These are phyloP conservation scores for Pipa parva DNA, from an alignment of 2,113 vertebrate species.

Conservation along the genomic window DNA sequence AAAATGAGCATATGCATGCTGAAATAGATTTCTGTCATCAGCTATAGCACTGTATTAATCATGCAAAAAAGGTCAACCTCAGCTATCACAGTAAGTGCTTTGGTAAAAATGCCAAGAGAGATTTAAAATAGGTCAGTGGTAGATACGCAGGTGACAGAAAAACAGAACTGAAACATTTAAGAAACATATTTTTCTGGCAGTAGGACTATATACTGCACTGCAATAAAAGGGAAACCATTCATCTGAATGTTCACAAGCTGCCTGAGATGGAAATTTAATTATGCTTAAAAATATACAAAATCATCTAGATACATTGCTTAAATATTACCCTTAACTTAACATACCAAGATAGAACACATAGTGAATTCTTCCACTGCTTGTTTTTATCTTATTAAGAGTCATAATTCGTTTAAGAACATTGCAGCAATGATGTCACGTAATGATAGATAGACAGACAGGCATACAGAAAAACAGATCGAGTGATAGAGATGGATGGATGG, in stretches of 20 bases:
- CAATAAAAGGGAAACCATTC: slow-evolving; percentile 25
- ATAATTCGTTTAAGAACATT: too few species aligned
- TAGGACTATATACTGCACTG: slow-evolving; percentile 8
- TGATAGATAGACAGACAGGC: too few species aligned
- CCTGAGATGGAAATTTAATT: slow-evolving; percentile 14
- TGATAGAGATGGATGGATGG: too few species aligned
- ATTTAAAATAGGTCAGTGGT: slow-evolving; percentile 29
- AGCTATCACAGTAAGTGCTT: slow-evolving; percentile 36
- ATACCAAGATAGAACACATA: too few species aligned
- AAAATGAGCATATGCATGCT: slow-evolving; percentile 5
- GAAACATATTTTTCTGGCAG: slow-evolving; percentile 26
- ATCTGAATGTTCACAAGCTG: slow-evolving; percentile 12
- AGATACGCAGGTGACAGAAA: slow-evolving; percentile 32
- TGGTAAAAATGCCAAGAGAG: slow-evolving; percentile 29
- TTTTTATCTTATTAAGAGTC: too few species aligned
- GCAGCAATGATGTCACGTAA: too few species aligned
- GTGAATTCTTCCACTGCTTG: too few species aligned
- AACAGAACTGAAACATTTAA: slow-evolving; percentile 14
- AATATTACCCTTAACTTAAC: neutral
- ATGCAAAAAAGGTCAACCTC: slow-evolving; percentile 13
- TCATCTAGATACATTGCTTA: neutral
- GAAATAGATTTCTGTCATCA: slow-evolving; percentile 37
- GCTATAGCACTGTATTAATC: slow-evolving; percentile 29
- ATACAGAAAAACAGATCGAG: too few species aligned
- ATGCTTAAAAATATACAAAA: neutral